These are phyloP conservation scores for Babylonia areolata DNA, from an alignment of 1,140 invertebrate genomes.

Conservation along the genomic window DNA sequence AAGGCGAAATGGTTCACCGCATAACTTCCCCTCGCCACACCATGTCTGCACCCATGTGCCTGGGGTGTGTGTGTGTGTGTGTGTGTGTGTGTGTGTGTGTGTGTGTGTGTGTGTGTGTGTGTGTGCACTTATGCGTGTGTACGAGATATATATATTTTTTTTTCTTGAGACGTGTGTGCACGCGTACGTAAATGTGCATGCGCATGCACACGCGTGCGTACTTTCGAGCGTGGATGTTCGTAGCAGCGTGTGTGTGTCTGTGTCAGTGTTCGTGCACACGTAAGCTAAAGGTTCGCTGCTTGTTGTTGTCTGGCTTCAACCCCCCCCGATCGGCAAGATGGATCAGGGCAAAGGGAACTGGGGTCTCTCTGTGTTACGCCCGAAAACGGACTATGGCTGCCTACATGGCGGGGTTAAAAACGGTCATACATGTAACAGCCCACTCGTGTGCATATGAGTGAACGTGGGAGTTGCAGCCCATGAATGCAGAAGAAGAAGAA, in stretches of 20 bases:
- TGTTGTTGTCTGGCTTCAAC: no score
- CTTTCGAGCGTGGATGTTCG: no score
- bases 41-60: background rate
- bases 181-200: background rate
- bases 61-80: slow-evolving; percentile 19
- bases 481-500: no score
- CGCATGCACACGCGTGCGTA: background rate
- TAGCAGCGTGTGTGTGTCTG: background rate
- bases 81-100: slow-evolving; percentile 15
- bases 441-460: no score
- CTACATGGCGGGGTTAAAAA: no score
- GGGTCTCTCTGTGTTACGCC: no score
- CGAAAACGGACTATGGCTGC: no score
- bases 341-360: no score
- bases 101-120: background rate
- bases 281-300: no score
- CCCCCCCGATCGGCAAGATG: no score
- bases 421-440: no score
- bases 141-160: background rate
- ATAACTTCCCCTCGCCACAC: background rate
- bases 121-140: background rate
- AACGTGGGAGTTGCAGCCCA: no score
- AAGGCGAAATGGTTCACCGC: slow-evolving; percentile 8
- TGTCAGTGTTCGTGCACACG: background rate
- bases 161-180: background rate